Evolutionary conservation across 1,140 invertebrate species (phyloP), one percentile per base, ranked within the genome.

Genomic region (Aphelenchoides avenae): DNA sequence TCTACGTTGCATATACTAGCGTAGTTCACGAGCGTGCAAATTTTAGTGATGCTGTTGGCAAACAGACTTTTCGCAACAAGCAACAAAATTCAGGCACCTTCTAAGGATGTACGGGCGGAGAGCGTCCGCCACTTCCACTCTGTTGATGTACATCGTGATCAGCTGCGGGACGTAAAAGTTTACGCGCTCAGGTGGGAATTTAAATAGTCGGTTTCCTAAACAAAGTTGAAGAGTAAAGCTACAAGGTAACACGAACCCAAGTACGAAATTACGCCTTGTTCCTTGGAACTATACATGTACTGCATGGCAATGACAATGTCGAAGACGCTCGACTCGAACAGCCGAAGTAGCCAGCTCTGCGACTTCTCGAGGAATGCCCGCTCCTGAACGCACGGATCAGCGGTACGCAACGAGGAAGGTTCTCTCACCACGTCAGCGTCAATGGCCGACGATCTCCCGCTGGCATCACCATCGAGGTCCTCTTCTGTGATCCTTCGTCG

Each of bases 91-190:
- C n/a, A n/a, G n/a, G n/a, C n/a, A 88, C 87, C 87, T 86, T 81
- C 91, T 84, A 58, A 94, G 85, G 68, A 98, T 83, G 83, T 97
- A 98, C 40, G 91, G 89, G 83, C 93, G 89, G 52, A 91, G 84
- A 52, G 87, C 87, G 81, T 96, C 91, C 42, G 91, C 91, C 53
- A 96, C 85, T 75, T 96, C 91, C 66, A 87, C 86, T 84, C 94
- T 91, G 79, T 96, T 91, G 80, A 96, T 89, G 75, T 95, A 98
- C 89, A 98, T 92, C 70, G 90, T 91, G 64, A 96, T 87, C 70
- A 98, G 78, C 79, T 98, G 93, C 36, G 93, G 93, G 71, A 99
- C 83, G 81, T 95, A 98, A 78, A 96, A 93, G 80, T 98, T 92
- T 31, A 96, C 89, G 63, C 95, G 89, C 60, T 83, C 82, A 75